Conservation (phyloP, 2,797 vertebrate species). For the Holocentrus rufus region DNA sequence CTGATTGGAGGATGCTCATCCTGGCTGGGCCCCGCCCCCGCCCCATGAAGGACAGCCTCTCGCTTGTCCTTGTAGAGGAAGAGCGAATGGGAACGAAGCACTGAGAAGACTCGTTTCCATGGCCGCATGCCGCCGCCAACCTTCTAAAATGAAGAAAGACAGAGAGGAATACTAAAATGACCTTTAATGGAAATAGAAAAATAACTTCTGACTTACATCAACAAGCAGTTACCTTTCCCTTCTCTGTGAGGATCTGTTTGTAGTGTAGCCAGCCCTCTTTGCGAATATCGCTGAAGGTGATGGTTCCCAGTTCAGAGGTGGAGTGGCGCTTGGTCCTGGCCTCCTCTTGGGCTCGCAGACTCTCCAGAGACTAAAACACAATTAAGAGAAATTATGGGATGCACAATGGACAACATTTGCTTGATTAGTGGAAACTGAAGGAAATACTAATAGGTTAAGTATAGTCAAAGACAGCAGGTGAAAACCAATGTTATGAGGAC, state of each 20-base stretch:
- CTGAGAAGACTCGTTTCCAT: slow-evolving; percentile 93
- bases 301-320: slow-evolving; percentile 92
- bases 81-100: slow-evolving; percentile 90
- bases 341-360: slow-evolving; percentile 87
- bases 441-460: neutral
- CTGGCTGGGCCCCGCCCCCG: slow-evolving; percentile 82
- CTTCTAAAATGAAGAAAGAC: slow-evolving; percentile 80
- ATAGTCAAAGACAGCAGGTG: neutral
- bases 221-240: slow-evolving; percentile 88
- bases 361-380: slow-evolving; percentile 89
- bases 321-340: slow-evolving; percentile 92
- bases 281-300: slow-evolving; percentile 87
- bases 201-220: no score
- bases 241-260: slow-evolving; percentile 97
- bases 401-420: neutral
- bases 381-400: neutral
- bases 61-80: slow-evolving; percentile 96
- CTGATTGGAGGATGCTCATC: slow-evolving; percentile 91
- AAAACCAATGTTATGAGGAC: slow-evolving; percentile 49
- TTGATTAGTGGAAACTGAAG: neutral
- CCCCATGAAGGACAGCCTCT: slow-evolving; percentile 86
- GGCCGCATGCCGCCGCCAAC: slow-evolving; percentile 93
- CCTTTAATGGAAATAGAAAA: no score
- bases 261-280: slow-evolving; percentile 97
- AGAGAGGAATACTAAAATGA: neutral